Base-by-base conservation (phyloP, 2,888 invertebrate species). In the Eupithecia inturbata region DNA sequence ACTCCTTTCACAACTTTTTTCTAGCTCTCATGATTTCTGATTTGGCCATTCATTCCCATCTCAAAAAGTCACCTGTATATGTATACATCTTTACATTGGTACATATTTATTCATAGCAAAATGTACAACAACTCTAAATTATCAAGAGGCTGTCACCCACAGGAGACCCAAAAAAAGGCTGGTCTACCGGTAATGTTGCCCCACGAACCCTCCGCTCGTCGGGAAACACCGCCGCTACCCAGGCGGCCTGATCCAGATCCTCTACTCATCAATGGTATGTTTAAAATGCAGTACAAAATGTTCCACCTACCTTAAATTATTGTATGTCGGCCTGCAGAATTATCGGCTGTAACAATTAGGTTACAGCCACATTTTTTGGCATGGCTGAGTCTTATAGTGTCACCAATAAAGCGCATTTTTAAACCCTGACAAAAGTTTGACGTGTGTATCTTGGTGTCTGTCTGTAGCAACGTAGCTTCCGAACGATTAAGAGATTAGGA, bases 91-190 rank as follows among this genome's bases (percentile, higher is more conserved):
- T 41, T 41, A 19, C 16, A 45, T 19, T 1, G 19, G 19, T 45
- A 49, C n/a, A 49, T n/a, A 49, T n/a, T 41, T 45, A 45, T 45
- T n/a, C n/a, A n/a, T 41, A 16, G 41, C 5, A 19, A 41, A 41
- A 41, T 41, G 16, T 19, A 45, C 45, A 45, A 19, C 22, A 14
- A 31, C 31, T 31, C 1, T 12, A 31, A 62, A 62, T 31, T 31
- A 31, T 62, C 62, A 31, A 31, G 31, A 0, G 62, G 2, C 31
- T 31, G 3, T 28, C 28, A 26, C 39, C 41, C 39, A 69, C 82
- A 94, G 87, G 98, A 98, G 87, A 98, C 98, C 0, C 98, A 98
- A 89, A 96, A 97, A 85, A 97, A 97, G 87, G 98, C 98, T 1
- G 98, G 98, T 9, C 95, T 98, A 74, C 97, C 97, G 0, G 96